These are phyloP conservation scores for Pasiphila rectangulata DNA, from an alignment of 2,888 invertebrate species.

Conservation along the genomic window DNA sequence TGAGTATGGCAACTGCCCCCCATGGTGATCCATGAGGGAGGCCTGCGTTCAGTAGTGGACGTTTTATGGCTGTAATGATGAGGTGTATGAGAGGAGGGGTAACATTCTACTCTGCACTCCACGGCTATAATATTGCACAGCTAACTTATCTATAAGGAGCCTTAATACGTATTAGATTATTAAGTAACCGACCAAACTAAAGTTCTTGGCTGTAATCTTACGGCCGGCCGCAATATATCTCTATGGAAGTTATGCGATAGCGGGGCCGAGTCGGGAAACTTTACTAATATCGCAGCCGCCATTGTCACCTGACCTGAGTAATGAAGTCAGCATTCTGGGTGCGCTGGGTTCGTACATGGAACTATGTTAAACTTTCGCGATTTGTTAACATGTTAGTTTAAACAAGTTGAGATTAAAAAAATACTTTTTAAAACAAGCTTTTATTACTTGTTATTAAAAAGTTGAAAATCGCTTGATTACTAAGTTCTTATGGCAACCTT, in stretches of 20 bases:
- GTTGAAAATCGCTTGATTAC: no score
- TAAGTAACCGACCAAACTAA: constrained; percentile 1
- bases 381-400: background rate
- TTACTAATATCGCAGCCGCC: constrained; percentile 14
- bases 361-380: no score
- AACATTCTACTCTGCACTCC: background rate
- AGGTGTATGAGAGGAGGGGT: background rate
- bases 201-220: constrained; percentile 6
- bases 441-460: no score
- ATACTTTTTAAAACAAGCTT: no score
- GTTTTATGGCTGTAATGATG: no score
- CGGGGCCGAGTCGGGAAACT: constrained; percentile 12
- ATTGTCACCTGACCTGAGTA: constrained; percentile 13
- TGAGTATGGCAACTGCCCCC: no score
- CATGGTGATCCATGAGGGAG: no score
- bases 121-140: background rate
- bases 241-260: constrained; percentile 12
- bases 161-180: background rate
- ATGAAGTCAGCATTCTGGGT: background rate
- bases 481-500: no score
- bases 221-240: constrained; percentile 15
- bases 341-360: background rate
- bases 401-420: background rate
- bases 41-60: no score
- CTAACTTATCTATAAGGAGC: background rate